These are phyloP conservation scores for Seriola dumerili DNA, from an alignment of 2,113 vertebrate species.

Conservation along the genomic window DNA sequence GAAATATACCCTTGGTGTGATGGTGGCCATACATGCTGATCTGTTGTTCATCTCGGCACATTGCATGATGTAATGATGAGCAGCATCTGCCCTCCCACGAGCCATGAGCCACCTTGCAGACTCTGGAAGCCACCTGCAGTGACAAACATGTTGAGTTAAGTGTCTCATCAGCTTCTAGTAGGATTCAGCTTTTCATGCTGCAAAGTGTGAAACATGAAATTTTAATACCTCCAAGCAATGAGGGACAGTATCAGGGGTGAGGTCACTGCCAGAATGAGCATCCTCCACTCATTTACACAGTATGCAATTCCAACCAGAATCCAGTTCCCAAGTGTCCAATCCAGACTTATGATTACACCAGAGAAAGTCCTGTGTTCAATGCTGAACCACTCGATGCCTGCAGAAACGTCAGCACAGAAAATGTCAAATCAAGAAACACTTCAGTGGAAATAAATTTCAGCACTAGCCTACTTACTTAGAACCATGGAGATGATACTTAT, in stretches of 20 bases:
- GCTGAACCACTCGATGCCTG: conserved; percentile 85
- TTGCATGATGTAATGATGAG: conserved; percentile 85
- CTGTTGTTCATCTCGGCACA: conserved; percentile 88
- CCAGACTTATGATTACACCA: conserved; percentile 78
- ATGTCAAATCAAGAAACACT: too few species aligned
- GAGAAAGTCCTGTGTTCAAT: conserved; percentile 80
- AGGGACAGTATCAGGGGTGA: conserved; percentile 76
- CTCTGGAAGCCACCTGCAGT: conserved; percentile 93
- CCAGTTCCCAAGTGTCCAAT: conserved; percentile 81
- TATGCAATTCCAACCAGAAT: conserved; percentile 76
- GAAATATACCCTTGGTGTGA: conserved; percentile 82
- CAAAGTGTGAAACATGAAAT: neutral
- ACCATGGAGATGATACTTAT: conserved; percentile 80
- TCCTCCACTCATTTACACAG: conserved; percentile 79
- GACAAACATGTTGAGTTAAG: conserved; percentile 1
- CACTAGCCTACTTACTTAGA: conserved; percentile 73
- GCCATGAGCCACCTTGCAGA: conserved; percentile 92
- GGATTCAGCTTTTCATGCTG: neutral
- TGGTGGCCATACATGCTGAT: conserved; percentile 62
- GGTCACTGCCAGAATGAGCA: conserved; percentile 78
- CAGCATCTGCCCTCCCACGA: conserved; percentile 83
- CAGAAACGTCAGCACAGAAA: neutral
- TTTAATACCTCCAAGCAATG: conserved; percentile 79
- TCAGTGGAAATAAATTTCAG: neutral
- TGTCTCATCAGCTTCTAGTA: neutral